Percentiles rank a stretch among this genome's conserved stretches.
phyloP scores from a whole-genome alignment of 2,888 invertebrate species.

The Laspeyria flexula region DNA sequence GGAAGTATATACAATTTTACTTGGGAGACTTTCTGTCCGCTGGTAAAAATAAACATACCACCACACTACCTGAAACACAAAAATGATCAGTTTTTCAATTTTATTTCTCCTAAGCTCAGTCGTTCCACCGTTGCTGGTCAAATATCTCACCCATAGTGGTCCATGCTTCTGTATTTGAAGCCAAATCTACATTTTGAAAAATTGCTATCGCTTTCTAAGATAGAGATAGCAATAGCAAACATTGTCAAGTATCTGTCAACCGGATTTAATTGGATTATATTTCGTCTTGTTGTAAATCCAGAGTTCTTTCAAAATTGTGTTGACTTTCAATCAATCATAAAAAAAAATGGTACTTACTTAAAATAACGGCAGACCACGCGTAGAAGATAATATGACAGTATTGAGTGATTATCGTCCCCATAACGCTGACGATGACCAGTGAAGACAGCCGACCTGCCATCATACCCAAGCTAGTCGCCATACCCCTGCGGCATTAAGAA shows the following conservation, averaged over 20 bases:
- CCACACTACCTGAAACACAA: constrained; percentile 51
- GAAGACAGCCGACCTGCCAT: constrained; percentile 63
- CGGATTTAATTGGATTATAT: too few species aligned
- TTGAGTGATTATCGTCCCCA: constrained; percentile 56
- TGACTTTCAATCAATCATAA: too few species aligned
- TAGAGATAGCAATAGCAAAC: too few species aligned
- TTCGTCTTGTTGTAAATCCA: too few species aligned
- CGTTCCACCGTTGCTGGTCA: too few species aligned
- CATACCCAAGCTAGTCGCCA: constrained; percentile 62
- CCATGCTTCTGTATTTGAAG: too few species aligned
- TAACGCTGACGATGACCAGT: constrained; percentile 58
- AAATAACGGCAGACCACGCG: constrained; percentile 50
- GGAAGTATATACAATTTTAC: too few species aligned
- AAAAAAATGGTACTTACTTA: constrained; percentile 52
- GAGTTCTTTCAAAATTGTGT: too few species aligned
- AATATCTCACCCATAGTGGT: too few species aligned
- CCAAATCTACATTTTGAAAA: too few species aligned
- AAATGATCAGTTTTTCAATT: neutral
- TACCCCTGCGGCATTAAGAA: constrained; percentile 50
- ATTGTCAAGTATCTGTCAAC: too few species aligned
- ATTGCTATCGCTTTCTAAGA: too few species aligned
- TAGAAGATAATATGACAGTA: constrained; percentile 65
- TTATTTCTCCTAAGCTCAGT: neutral
- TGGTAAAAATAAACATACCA: constrained; percentile 51
- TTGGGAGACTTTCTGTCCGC: constrained; percentile 38